Evolutionary conservation across 64 coral and sea anemone genomes (phyloP), one percentile per base, ranked within the genome.

Genomic region (Dendrophyllia cribrosa): DNA sequence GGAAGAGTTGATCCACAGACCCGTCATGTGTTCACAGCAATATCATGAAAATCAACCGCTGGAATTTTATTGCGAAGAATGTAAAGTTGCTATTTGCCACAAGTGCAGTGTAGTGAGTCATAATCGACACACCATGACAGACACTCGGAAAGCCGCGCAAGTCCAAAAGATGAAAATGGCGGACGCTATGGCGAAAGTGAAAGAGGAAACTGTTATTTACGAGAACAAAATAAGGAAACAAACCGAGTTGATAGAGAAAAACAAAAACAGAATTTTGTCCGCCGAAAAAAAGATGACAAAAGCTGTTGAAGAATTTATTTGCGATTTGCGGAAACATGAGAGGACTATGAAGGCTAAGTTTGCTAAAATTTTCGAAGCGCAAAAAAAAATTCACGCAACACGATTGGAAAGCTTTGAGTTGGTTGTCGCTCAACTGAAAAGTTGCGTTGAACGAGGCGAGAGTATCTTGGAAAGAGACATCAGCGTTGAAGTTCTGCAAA

Each of bases 41-140:
- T 88, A 88, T 59, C 86, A 88, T 17, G 71, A 76, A n/a, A 34
- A 34, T 34, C 34, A 34, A 34, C 34, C 34, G 34, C 34, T 34
- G 34, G 34, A 34, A 34, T 34, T 11, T 76, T 88, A 76, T 76
- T 88, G 86, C 6, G 43, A 74, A 88, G 72, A 74, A 20, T 88
- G 86, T 7, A 66, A 76, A 44, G 58, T 75, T n/a, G 23, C 50
- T 44, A 77, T 76, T 76, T 88, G 86, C 71, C 56, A 63, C 20
- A 76, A 61, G 26, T 88, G 86, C 52, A 72, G 56, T 64, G 71
- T 74, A 3, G 59, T 76, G 55, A 63, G 43, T n/a, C 86, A 88
- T 50, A 88, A 65, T 25, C 67, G 45, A 43, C 86, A 88, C 58
- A 46, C 50, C 22, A 76, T 63, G 58, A 23, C 58, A 14, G 74